A percentile compares a stretch with the other conserved stretches of the same genome.
Conservation (phyloP, 1,140 invertebrate species). For the Varroa destructor region DNA sequence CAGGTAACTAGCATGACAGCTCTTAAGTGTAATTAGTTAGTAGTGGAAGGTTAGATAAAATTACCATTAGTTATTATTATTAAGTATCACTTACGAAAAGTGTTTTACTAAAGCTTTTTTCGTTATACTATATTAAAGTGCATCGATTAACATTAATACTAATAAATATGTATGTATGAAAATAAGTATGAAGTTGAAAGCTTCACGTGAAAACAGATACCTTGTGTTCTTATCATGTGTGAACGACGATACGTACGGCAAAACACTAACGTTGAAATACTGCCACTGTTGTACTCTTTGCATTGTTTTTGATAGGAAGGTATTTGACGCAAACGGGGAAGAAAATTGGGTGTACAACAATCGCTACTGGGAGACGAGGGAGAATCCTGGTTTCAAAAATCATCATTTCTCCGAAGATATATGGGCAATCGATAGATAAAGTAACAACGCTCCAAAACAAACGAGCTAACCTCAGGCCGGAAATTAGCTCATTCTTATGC, state of each 20-base stretch:
- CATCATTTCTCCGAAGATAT: conserved; percentile 40
- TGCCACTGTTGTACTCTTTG: conserved; percentile 26
- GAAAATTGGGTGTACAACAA: conserved; percentile 52
- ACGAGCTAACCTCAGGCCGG: too few species aligned
- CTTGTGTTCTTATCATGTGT: neutral
- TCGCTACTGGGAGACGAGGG: conserved; percentile 46
- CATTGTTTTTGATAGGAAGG: conserved; percentile 34
- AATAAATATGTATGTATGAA: too few species aligned
- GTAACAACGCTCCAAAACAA: too few species aligned
- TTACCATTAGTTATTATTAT: conserved; percentile 16
- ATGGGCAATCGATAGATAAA: conserved; percentile 27
- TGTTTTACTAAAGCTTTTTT: too few species aligned
- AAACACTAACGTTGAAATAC: neutral
- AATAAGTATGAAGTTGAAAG: too few species aligned
- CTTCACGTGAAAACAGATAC: neutral
- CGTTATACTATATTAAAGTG: too few species aligned
- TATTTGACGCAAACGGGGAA: conserved; percentile 40
- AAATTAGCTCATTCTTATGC: too few species aligned
- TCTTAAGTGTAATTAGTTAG: conserved; percentile 3
- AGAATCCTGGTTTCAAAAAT: conserved; percentile 49
- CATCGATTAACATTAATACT: too few species aligned
- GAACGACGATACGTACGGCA: neutral
- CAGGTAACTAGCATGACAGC: conserved; percentile 42
- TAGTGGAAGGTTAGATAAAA: neutral
- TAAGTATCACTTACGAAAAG: neutral